Evolutionary conservation across 2,113 vertebrate genomes (phyloP).

Genomic region (Pelmatolapia mariae): DNA sequence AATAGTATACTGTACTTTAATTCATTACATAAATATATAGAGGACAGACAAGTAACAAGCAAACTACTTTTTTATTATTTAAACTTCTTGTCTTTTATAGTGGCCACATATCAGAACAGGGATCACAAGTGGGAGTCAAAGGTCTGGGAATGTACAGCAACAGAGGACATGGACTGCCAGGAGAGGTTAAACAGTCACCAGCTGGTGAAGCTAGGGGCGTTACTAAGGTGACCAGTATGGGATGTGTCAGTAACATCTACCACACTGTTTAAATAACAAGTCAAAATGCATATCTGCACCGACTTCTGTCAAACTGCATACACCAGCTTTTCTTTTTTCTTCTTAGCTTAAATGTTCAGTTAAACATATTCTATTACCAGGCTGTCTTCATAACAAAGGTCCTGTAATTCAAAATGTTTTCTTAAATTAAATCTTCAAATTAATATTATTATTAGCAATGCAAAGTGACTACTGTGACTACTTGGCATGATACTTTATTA

Average conservation of each 20-base stretch:
- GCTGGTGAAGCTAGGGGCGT: neutral
- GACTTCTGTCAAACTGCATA: neutral
- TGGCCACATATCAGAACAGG: neutral
- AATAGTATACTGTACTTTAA: neutral
- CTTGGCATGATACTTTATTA: neutral
- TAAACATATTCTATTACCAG: neutral
- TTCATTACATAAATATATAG: neutral
- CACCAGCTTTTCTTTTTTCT: neutral
- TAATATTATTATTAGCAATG: neutral
- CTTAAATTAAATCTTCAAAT: neutral
- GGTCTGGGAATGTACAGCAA: neutral
- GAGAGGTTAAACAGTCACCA: neutral
- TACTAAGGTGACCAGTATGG: neutral
- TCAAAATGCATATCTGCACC: neutral
- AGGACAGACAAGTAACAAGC: neutral
- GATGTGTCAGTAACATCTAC: neutral
- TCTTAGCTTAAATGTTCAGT: neutral
- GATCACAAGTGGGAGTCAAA: neutral
- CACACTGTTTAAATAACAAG: neutral
- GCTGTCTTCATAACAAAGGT: neutral
- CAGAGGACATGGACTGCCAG: neutral
- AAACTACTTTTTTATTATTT: neutral
- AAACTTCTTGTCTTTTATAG: neutral
- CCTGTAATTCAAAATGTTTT: neutral
- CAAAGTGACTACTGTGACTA: fast-evolving